Percentiles rank a stretch among this genome's conserved stretches.
phyloP scores from a whole-genome alignment of 2,113 vertebrate genomes.

The Myotis davidii region DNA sequence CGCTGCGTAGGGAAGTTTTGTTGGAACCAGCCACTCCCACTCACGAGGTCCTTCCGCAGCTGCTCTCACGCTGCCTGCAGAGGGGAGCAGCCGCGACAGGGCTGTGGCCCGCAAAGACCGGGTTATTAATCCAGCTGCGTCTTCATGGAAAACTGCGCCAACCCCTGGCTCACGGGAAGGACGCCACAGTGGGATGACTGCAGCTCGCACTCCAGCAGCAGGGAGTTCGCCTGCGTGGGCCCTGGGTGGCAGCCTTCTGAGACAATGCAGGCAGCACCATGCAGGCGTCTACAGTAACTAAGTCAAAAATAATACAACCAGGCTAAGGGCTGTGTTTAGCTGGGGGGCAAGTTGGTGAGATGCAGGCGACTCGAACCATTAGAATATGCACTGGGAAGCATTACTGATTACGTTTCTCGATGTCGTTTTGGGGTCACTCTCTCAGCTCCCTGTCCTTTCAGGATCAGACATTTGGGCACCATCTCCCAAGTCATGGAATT shows the following conservation, averaged over 20 bases:
- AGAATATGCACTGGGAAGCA: neutral
- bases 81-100: neutral
- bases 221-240: neutral
- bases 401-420: neutral
- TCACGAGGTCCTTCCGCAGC: too few species aligned
- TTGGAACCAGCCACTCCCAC: neutral
- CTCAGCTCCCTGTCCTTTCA: neutral
- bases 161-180: neutral
- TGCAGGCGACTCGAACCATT: neutral
- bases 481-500: neutral
- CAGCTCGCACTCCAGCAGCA: neutral
- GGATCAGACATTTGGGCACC: neutral
- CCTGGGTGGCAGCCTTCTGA: neutral
- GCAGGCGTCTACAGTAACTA: fast-evolving
- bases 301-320: neutral
- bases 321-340: neutral
- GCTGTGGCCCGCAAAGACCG: neutral
- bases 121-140: neutral
- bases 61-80: neutral
- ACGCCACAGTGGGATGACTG: neutral
- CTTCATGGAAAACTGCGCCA: neutral
- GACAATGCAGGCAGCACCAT: fast-evolving
- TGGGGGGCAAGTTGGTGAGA: neutral
- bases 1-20: neutral
- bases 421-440: neutral